Base-by-base conservation (phyloP, 2,888 invertebrate species). In the Drosophila flavopinicola region DNA sequence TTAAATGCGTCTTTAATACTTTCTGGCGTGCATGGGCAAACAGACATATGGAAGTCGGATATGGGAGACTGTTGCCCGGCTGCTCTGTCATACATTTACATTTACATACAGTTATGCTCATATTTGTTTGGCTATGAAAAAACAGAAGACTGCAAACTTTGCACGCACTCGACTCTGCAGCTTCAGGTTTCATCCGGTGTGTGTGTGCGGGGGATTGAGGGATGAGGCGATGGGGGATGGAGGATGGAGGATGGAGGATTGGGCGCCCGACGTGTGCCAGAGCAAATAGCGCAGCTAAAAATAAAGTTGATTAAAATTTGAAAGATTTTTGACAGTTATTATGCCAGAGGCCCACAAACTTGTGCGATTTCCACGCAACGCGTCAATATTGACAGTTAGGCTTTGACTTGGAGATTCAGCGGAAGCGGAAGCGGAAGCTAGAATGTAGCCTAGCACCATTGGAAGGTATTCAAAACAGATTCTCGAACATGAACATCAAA, bases 241-340 rank as follows among this genome's bases (percentile, higher is more conserved):
- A n/a, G n/a, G n/a, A n/a, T n/a, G n/a, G n/a, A n/a, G n/a, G n/a
- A n/a, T n/a, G n/a, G n/a, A n/a, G n/a, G n/a, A n/a, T n/a, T n/a
- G n/a, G n/a, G n/a, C n/a, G n/a, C 39, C 11, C 38, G n/a, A 61
- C 63, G 61, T 64, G 58, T 73, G 60, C 39, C 54, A 42, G 56
- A 49, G 66, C 64, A 85, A 85, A 77, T 57, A 75, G 52, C 49
- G 56, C 45, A 42, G 66, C 66, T 61, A 49, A 65, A 83, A 82
- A 85, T 87, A 82, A 83, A 87, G 83, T 87, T 83, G 83, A 83
- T 83, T 83, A 83, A 83, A 83, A 83, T 83, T 85, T 82, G 76
- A 87, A 83, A 83, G 83, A 83, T 83, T 83, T 83, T 83, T 83
- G 83, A 85, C 83, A 83, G 83, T 87, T 83, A 83, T 83, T 83